phyloP scores from a whole-genome alignment of 1,140 invertebrate species.

The Pseudomyrmex pallidus region DNA sequence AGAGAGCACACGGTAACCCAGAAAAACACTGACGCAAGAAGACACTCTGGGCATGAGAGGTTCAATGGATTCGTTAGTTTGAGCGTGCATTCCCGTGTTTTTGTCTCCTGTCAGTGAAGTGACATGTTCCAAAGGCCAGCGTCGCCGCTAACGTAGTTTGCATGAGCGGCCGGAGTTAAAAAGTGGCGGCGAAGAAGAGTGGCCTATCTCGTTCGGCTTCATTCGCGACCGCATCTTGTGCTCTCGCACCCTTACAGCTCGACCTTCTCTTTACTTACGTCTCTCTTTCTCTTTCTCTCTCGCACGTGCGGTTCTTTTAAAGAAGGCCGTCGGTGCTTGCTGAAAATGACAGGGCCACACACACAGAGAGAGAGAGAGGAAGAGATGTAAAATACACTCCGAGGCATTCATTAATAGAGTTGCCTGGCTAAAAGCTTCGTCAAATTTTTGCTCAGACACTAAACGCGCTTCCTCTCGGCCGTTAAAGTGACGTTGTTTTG shows the following conservation, averaged over 20 bases:
- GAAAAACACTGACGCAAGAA: conserved; percentile 55
- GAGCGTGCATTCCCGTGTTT: conserved; percentile 58
- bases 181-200: conserved; percentile 53
- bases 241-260: conserved; percentile 19
- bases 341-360: conserved; percentile 80
- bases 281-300: conserved; percentile 29
- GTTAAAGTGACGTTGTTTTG: conserved; percentile 78
- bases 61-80: conserved; percentile 62
- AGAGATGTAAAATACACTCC: conserved; percentile 76
- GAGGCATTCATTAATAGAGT: conserved; percentile 80
- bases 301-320: conserved; percentile 48
- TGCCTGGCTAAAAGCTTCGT: conserved; percentile 80
- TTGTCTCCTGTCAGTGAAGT: conserved; percentile 67
- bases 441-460: conserved; percentile 76
- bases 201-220: conserved; percentile 42
- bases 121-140: conserved; percentile 70
- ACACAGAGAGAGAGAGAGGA: conserved; percentile 40
- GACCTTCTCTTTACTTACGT: not conserved
- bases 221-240: conserved; percentile 29
- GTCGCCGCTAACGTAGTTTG: conserved; percentile 63
- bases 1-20: conserved; percentile 20
- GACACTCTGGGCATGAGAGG: conserved; percentile 19
- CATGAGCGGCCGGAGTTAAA: conserved; percentile 69
- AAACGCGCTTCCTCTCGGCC: conserved; percentile 8
- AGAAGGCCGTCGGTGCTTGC: conserved; percentile 63